A percentile compares a stretch with the other conserved stretches of the same genome.
These are phyloP conservation scores for Ashinkailepas kermadecensis DNA, from an alignment of 2,888 invertebrate species.

Conservation along the genomic window DNA sequence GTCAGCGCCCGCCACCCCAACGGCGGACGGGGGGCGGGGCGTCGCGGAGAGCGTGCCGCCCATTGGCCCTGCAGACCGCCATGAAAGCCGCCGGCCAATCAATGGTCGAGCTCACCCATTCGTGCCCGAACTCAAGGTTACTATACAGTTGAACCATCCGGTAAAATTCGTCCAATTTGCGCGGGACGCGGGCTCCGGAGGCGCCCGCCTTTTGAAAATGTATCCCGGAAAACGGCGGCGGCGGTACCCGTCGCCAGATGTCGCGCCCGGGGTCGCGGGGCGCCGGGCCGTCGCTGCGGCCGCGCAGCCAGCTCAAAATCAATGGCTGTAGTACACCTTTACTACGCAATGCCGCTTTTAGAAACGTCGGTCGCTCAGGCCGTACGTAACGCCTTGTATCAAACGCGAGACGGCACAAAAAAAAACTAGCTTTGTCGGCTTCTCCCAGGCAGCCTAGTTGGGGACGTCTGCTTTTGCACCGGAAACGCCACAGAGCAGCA, in stretches of 20 bases:
- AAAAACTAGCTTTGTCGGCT: background rate
- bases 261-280: background rate
- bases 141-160: background rate
- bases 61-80: background rate
- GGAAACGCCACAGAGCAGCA: too few relatives aligned
- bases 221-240: background rate
- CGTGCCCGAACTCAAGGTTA: conserved; percentile 6
- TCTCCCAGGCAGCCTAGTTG: too few relatives aligned
- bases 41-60: background rate
- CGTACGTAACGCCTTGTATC: too few relatives aligned
- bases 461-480: too few relatives aligned
- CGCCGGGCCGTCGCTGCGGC: background rate
- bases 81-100: conserved; percentile 11
- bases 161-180: conserved; percentile 3
- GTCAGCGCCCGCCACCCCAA: background rate
- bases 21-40: background rate
- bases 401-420: background rate
- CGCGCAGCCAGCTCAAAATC: background rate
- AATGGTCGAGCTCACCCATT: background rate
- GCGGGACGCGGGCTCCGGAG: background rate
- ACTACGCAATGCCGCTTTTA: background rate
- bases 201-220: background rate
- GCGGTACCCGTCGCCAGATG: background rate
- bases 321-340: background rate
- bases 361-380: background rate